Percentiles rank a stretch among this genome's conserved stretches.
phyloP scores from a whole-genome alignment of 2,113 vertebrate species.

The Nothobranchius kuhntae region DNA sequence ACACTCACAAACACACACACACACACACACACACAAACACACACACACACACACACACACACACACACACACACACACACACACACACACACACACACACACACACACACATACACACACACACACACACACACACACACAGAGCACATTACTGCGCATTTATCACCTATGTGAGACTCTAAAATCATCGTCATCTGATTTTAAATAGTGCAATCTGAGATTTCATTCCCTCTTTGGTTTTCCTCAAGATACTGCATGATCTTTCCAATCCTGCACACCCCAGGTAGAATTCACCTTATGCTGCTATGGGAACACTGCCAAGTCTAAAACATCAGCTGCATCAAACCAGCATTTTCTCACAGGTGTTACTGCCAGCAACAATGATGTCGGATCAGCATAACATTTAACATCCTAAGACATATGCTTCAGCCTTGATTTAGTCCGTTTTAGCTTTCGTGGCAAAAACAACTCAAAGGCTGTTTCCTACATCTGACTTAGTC shows the following conservation, averaged over 20 bases:
- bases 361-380: slow-evolving; percentile 8
- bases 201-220: too few species aligned
- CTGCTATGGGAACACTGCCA: neutral
- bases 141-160: too few species aligned
- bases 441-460: slow-evolving; percentile 7
- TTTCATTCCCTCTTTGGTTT: slow-evolving; percentile 19
- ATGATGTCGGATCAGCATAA: slow-evolving; percentile 25
- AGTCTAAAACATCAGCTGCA: slow-evolving; percentile 8
- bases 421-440: neutral
- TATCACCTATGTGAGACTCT: too few species aligned
- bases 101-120: too few species aligned
- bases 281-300: neutral
- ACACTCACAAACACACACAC: too few species aligned
- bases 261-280: neutral
- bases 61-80: too few species aligned
- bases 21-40: too few species aligned
- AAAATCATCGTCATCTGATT: too few species aligned
- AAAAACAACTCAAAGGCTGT: slow-evolving; percentile 9
- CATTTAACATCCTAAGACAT: slow-evolving; percentile 1
- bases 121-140: too few species aligned
- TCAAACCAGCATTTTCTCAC: slow-evolving; percentile 7
- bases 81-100: too few species aligned
- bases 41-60: too few species aligned
- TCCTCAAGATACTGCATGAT: neutral
- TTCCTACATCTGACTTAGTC: too few species aligned